Conservation (phyloP, 2,888 invertebrate genomes). For the Idaea biselata region DNA sequence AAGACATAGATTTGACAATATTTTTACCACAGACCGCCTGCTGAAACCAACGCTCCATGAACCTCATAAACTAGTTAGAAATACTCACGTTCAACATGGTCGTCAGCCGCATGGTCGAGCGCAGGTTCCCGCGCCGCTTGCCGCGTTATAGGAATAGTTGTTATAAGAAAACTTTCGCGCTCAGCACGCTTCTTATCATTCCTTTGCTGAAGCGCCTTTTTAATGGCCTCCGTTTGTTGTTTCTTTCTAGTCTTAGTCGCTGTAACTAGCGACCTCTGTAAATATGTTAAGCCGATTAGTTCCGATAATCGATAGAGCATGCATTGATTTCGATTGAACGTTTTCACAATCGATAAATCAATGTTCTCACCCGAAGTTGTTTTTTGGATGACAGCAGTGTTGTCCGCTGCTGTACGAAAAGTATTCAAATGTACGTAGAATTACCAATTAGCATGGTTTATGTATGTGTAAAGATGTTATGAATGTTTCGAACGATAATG, state of each 20-base stretch:
- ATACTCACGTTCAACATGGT: slow-evolving; percentile 88
- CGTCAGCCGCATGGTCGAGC: slow-evolving; percentile 91
- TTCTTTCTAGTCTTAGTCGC: slow-evolving; percentile 99
- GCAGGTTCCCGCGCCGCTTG: slow-evolving; percentile 98
- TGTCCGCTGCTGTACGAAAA: slow-evolving; percentile 1
- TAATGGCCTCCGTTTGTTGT: slow-evolving; percentile 98
- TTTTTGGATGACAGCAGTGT: background rate
- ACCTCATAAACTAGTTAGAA: background rate
- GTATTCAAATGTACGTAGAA: slow-evolving; percentile 1
- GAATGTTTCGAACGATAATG: background rate
- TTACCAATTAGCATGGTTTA: background rate
- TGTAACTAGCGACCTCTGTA: slow-evolving; percentile 94
- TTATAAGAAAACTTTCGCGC: slow-evolving; percentile 96
- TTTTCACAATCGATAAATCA: slow-evolving; percentile 1
- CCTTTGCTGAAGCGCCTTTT: slow-evolving; percentile 95
- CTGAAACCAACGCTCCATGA: too few relatives aligned
- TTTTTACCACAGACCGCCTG: too few relatives aligned
- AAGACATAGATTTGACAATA: too few relatives aligned
- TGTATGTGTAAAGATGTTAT: background rate
- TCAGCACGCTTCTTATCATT: slow-evolving; percentile 97
- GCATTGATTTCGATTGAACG: slow-evolving; percentile 1
- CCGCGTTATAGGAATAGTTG: slow-evolving; percentile 95
- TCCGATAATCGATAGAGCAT: background rate
- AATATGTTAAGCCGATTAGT: background rate
- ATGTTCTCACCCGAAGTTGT: slow-evolving; percentile 1